phyloP scores from a whole-genome alignment of 2,113 vertebrate genomes.

The Petromus typicus region DNA sequence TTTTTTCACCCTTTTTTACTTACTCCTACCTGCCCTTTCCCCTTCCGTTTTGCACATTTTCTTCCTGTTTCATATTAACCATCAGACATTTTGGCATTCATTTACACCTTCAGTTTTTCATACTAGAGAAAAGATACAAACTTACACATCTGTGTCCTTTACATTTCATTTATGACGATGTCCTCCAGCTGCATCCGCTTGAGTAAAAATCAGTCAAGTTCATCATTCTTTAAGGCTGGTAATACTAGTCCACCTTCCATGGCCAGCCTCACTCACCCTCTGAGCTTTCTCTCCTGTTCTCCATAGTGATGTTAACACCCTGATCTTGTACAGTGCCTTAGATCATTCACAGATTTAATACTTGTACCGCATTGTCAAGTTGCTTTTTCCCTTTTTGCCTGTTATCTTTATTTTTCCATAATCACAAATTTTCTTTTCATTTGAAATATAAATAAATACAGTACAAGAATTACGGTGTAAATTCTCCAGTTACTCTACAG shows the following conservation, averaged over 20 bases:
- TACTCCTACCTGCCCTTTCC: too few relatives aligned
- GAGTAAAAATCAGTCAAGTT: too few relatives aligned
- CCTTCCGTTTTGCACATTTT: too few relatives aligned
- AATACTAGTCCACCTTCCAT: rapidly evolving
- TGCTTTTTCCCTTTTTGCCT: neutral
- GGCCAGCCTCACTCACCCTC: neutral
- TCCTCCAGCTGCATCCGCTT: too few relatives aligned
- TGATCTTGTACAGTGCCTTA: neutral
- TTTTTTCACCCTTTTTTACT: too few relatives aligned
- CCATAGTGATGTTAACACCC: neutral
- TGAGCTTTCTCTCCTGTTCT: neutral
- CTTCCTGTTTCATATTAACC: too few relatives aligned
- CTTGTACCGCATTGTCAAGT: neutral
- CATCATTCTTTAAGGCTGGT: too few relatives aligned
- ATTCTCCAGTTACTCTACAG: neutral
- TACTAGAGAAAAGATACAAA: too few relatives aligned
- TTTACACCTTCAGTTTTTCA: too few relatives aligned
- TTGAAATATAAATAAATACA: neutral
- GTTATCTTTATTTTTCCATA: neutral
- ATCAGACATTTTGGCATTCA: too few relatives aligned
- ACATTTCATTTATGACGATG: too few relatives aligned
- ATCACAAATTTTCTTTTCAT: neutral
- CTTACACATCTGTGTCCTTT: too few relatives aligned
- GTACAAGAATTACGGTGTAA: neutral
- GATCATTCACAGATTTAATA: neutral